Evolutionary conservation across 2,113 vertebrate genomes (phyloP).

Genomic region (Amphilophus citrinellus): DNA sequence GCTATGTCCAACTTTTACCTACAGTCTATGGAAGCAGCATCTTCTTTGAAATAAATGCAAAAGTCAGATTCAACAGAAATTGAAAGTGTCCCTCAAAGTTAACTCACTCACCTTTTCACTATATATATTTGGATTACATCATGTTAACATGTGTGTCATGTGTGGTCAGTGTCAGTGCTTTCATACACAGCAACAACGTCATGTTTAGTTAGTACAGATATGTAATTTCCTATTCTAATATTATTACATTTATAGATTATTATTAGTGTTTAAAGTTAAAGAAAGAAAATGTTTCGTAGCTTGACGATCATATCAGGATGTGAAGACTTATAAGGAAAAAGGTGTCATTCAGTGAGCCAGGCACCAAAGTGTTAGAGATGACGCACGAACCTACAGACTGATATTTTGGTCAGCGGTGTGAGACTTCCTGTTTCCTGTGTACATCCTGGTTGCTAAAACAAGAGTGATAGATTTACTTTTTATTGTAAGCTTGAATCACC

Average conservation of each 20-base stretch:
- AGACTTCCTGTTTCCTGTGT: slow-evolving; percentile 73
- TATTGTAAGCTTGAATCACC: neutral
- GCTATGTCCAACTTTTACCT: too few relatives aligned
- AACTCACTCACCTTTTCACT: neutral
- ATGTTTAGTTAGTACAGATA: neutral
- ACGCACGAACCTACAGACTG: neutral
- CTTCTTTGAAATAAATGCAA: too few relatives aligned
- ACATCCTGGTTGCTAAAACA: slow-evolving; percentile 50
- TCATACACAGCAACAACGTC: neutral
- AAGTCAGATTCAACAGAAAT: too few relatives aligned
- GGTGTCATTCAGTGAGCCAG: neutral
- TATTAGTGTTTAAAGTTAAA: neutral
- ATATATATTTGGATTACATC: neutral
- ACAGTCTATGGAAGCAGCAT: too few relatives aligned
- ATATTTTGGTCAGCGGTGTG: slow-evolving; percentile 61
- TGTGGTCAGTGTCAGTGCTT: neutral
- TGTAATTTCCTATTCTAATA: neutral
- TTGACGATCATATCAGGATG: neutral
- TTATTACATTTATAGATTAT: neutral
- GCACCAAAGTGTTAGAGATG: slow-evolving; percentile 22
- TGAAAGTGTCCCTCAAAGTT: neutral
- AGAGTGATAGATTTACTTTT: slow-evolving; percentile 33
- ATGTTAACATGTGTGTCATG: neutral
- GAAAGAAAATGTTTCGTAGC: too few relatives aligned
- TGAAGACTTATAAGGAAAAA: neutral